phyloP scores from a whole-genome alignment of 1,140 invertebrate species.

The Cryptotermes secundus region DNA sequence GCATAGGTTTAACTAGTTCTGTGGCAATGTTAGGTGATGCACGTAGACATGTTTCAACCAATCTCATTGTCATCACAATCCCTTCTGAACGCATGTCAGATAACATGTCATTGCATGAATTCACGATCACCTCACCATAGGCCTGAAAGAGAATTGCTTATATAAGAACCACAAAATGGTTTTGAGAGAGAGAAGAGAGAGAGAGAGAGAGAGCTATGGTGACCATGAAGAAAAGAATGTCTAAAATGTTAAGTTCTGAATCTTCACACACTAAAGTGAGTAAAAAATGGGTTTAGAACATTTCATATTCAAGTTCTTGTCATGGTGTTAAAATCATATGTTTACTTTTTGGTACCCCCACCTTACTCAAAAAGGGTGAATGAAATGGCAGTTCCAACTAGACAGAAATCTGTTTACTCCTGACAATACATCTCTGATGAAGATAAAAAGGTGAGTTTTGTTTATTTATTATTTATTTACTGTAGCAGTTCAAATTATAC shows the following conservation, averaged over 20 bases:
- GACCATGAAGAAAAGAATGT: not conserved
- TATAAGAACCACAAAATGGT: conserved; percentile 32
- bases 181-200: too few relatives aligned
- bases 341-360: too few relatives aligned
- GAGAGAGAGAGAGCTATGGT: too few relatives aligned
- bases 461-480: too few relatives aligned
- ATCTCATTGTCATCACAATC: conserved; percentile 68
- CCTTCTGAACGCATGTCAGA: conserved; percentile 78
- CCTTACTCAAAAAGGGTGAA: too few relatives aligned
- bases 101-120: conserved; percentile 66
- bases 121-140: conserved; percentile 66
- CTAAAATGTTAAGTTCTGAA: not conserved
- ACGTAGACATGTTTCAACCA: conserved; percentile 70
- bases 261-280: not conserved
- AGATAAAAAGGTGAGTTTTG: too few relatives aligned
- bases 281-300: not conserved
- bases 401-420: not conserved
- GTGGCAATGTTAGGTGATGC: conserved; percentile 63
- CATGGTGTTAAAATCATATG: too few relatives aligned
- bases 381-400: too few relatives aligned
- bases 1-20: conserved; percentile 63
- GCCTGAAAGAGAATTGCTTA: conserved; percentile 39
- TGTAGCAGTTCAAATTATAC: too few relatives aligned
- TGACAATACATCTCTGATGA: too few relatives aligned
- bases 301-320: too few relatives aligned